Evolutionary conservation across 92 coral and sea anemone genomes (phyloP), one percentile per base, ranked within the genome.

Genomic region (Porites lobata): DNA sequence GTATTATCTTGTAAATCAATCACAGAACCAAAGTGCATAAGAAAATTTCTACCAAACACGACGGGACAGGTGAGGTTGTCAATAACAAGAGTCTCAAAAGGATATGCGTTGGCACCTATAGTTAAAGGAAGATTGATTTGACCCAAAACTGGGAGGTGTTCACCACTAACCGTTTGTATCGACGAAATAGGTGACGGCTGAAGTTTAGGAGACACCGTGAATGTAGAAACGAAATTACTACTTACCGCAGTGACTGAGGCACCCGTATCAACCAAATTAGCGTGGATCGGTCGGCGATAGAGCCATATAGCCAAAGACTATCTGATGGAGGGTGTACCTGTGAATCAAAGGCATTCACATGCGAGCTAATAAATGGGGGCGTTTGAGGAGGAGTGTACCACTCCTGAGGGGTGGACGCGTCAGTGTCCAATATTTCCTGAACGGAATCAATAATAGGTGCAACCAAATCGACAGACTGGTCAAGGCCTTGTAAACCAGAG

Each of bases 31-130:
- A 21, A 68, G 7, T 78, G 66, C 63, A 78, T 76, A 9, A 90
- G 77, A 77, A 93, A 87, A 63, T 90, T 90, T n/a, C 89, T 24
- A 3, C 94, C 96, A 1, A 92, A 59, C 3, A 89, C 90, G 15
- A 83, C 90, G 15, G 91, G 83, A 47, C 65, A 78, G 9, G 72
- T 63, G 22, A 64, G 61, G 1, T 78, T 47, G 0, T 43, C 61
- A 10, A 78, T 50, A 13, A 88, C 77, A 3, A 56, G 67, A 10
- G 51, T 56, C 9, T 71, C 54, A 79, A 26, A 88, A 2, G 72
- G 47, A 43, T 91, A 87, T 17, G 22, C 8, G 4, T 18, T 8
- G 43, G 65, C 17, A 61, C 15, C 65, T 9, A 61, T 9, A 6
- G 65, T 61, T 6, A 61, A 61, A 5, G 65, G 14, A 9, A 61